Evolutionary conservation across 2,797 vertebrate species (phyloP).

Genomic region (Amblyopsis hoosieri): DNA sequence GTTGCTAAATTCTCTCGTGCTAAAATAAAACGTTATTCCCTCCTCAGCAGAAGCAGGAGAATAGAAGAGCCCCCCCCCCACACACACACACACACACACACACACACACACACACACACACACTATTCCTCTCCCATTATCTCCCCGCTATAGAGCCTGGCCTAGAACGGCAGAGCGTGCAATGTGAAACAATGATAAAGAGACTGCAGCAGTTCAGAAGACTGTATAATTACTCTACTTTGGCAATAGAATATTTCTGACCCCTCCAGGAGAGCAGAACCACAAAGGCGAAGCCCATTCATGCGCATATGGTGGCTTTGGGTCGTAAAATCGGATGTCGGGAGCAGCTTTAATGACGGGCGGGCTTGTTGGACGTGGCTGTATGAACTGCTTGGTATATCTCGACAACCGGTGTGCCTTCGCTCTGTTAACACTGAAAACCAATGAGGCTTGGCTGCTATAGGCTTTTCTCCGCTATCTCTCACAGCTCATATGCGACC

Average conservation of each 20-base stretch:
- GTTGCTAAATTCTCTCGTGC: slow-evolving; percentile 46
- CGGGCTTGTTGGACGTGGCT: slow-evolving; percentile 38
- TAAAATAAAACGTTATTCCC: slow-evolving; percentile 45
- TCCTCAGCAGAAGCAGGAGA: slow-evolving; percentile 27
- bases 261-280: slow-evolving; percentile 54
- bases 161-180: slow-evolving; percentile 52
- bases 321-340: slow-evolving; percentile 48
- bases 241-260: slow-evolving; percentile 57
- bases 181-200: slow-evolving; percentile 67
- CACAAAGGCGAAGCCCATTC: slow-evolving; percentile 40
- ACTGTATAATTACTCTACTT: slow-evolving; percentile 66
- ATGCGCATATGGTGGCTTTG: slow-evolving; percentile 53
- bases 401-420: slow-evolving; percentile 12
- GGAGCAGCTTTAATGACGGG: slow-evolving; percentile 51
- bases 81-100: too few relatives aligned
- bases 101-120: neutral
- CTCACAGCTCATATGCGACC: slow-evolving; percentile 26
- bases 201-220: slow-evolving; percentile 49
- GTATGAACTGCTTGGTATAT: slow-evolving; percentile 26
- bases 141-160: slow-evolving; percentile 50
- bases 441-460: slow-evolving; percentile 61
- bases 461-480: slow-evolving; percentile 24
- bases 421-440: slow-evolving; percentile 41
- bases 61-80: neutral
- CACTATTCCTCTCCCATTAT: slow-evolving; percentile 46